Evolutionary conservation across 2,113 vertebrate genomes (phyloP), one percentile per base, ranked within the genome.

Genomic region (Erythrocercus mccallii): DNA sequence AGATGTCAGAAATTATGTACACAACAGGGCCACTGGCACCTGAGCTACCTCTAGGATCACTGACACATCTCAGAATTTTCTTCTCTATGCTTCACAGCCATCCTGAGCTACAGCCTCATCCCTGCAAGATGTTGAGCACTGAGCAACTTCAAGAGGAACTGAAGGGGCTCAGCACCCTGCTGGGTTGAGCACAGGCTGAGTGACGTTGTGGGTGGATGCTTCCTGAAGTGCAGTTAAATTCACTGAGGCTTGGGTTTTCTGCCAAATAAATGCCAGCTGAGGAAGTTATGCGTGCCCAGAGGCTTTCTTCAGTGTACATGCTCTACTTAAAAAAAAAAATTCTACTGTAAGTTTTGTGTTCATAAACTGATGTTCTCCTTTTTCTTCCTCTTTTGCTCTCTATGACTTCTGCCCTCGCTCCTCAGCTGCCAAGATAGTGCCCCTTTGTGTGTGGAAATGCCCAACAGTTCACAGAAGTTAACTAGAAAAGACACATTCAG

Each of bases 291-390:
- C 93, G 86, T 40, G 92, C 97, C 96, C 5, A 10, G 86, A 83
- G 95, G 91, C 96, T 96, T 96, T 96, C 74, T 97, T 91, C 92
- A 96, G 91, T 87, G 92, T 94, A 86, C 86, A 82, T 64, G 37
- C 81, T 97, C 96, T 94, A 88, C 86, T 95, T 68, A 91, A 69
- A 92, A 60, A 37, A 61, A 88, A 54, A 86, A 92, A 51, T 48
- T 72, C 86, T 95, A 96, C 97, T 98, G 95, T 98, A 98, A 96
- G 93, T 97, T 98, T 97, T 96, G 81, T 87, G 97, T 97, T 98
- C 97, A 96, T 96, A 98, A 98, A 96, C 81, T 82, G 88, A 86
- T 88, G 74, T 89, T 95, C 93, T 94, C 95, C 81, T 95, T 97
- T 96, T 95, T 95, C 88, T 96, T 94, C 83, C 91, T 79, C 91